A percentile compares a stretch with the other conserved stretches of the same genome.
Evolutionary conservation across 2,113 vertebrate species (phyloP).

Genomic region (Psittacula cyanocephala): DNA sequence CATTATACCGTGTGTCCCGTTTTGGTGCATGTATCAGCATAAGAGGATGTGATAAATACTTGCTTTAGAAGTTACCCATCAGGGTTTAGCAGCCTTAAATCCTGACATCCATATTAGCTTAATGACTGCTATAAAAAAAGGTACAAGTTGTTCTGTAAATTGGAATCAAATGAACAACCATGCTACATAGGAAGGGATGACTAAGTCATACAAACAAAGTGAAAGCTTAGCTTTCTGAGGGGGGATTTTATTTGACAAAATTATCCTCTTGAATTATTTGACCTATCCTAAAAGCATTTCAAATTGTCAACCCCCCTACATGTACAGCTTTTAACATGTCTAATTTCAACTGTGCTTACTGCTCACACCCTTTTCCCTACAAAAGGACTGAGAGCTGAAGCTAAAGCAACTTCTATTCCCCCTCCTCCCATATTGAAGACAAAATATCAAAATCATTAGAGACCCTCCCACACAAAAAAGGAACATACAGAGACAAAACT

Average conservation of each 20-base stretch:
- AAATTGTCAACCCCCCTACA: neutral
- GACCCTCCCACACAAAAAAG: neutral
- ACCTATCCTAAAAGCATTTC: constrained; percentile 13
- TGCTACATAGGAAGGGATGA: constrained; percentile 31
- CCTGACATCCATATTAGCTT: constrained; percentile 19
- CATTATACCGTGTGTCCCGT: neutral
- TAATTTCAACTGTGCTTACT: neutral
- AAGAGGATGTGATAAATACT: neutral
- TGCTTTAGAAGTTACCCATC: neutral
- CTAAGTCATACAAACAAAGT: constrained; percentile 25
- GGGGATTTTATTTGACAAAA: neutral
- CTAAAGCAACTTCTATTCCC: neutral
- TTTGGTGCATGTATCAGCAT: neutral
- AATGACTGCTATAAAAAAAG: neutral
- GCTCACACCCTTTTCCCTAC: neutral
- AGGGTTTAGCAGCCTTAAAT: neutral
- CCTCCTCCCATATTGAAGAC: neutral
- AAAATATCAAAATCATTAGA: constrained; percentile 39
- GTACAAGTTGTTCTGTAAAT: constrained; percentile 15
- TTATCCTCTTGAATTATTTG: neutral
- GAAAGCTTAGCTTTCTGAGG: neutral
- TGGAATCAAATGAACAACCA: constrained; percentile 48
- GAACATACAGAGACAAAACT: constrained; percentile 23
- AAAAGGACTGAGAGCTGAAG: neutral
- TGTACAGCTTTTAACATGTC: neutral